Evolutionary conservation across 2,113 vertebrate species (phyloP).

Genomic region (Cygnus atratus): DNA sequence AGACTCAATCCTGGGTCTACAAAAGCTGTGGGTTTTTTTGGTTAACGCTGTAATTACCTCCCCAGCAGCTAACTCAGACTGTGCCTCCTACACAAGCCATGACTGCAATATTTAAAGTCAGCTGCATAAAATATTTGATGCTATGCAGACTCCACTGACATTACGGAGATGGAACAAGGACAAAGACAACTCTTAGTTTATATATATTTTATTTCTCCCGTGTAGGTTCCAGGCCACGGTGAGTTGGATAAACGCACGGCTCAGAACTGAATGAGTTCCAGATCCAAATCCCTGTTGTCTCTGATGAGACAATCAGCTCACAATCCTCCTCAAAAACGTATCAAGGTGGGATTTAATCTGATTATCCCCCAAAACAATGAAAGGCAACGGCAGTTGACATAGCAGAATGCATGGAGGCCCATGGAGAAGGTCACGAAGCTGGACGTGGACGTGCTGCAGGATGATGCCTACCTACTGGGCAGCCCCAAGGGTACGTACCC

Average conservation of each 20-base stretch:
- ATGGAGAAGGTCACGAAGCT: rapidly evolving
- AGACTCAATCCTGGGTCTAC: not conserved
- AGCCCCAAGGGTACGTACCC: no score
- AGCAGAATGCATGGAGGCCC: not conserved
- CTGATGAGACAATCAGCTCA: not conserved
- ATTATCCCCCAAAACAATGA: not conserved
- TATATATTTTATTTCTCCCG: not conserved
- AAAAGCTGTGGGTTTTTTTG: not conserved
- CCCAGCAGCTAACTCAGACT: not conserved
- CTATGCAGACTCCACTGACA: not conserved
- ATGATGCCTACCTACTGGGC: not conserved
- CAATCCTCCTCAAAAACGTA: not conserved
- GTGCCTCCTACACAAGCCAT: not conserved
- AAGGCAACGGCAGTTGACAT: not conserved
- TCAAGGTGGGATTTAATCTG: not conserved
- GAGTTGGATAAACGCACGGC: rapidly evolving
- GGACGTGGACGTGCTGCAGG: not conserved
- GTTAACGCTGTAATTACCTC: not conserved
- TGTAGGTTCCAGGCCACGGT: not conserved
- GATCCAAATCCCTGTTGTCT: not conserved
- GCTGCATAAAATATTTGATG: not conserved
- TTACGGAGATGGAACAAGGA: not conserved
- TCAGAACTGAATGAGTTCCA: rapidly evolving
- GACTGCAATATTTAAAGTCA: not conserved
- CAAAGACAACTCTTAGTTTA: not conserved